Percentiles rank a stretch among this genome's conserved stretches.
Evolutionary conservation across 2,888 invertebrate genomes (phyloP).

Genomic region (Cataglyphis albicans): DNA sequence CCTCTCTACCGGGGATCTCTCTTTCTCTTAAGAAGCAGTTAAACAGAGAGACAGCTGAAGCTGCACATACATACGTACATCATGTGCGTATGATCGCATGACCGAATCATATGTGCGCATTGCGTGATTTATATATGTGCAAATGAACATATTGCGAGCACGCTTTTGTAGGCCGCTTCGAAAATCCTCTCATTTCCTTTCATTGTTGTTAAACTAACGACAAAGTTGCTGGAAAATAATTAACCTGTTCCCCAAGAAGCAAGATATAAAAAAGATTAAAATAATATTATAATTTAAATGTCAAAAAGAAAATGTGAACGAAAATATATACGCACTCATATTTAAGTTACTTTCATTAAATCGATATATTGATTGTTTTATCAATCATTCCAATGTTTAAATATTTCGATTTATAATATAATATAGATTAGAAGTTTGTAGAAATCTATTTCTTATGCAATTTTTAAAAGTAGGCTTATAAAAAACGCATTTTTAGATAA

Average conservation of each 20-base stretch:
- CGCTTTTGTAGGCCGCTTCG: neutral
- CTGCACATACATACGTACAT: constrained; percentile 56
- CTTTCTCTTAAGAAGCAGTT: constrained; percentile 58
- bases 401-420: neutral
- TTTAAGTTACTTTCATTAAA: neutral
- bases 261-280: neutral
- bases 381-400: neutral
- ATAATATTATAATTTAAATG: neutral
- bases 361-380: neutral
- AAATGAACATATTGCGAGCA: neutral
- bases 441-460: neutral
- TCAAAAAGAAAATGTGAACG: neutral
- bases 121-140: constrained; percentile 29
- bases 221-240: neutral
- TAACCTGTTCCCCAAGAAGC: neutral
- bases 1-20: constrained; percentile 7
- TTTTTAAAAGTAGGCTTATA: neutral
- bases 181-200: neutral
- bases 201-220: neutral
- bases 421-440: neutral
- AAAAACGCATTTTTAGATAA: neutral
- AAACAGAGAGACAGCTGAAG: constrained; percentile 78
- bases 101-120: constrained; percentile 20
- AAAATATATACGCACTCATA: neutral
- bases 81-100: constrained; percentile 13